These are phyloP conservation scores for Anguilla obscura DNA, from an alignment of 2,797 vertebrate genomes.

Conservation along the genomic window DNA sequence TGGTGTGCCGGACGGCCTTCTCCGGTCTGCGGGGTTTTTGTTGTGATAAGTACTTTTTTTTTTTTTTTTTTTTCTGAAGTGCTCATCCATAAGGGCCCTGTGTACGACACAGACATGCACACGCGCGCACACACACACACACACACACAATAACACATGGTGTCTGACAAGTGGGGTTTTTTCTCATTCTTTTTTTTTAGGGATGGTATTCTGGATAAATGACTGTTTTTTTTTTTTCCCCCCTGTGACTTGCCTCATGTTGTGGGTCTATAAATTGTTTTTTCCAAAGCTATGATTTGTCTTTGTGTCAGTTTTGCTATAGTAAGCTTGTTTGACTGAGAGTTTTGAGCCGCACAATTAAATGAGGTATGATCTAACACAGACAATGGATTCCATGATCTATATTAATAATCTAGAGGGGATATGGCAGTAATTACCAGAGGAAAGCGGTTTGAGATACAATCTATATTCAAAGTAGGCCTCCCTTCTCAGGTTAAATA, in stretches of 20 bases:
- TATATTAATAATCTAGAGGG: conserved; percentile 18
- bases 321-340: conserved; percentile 14
- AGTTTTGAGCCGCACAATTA: not conserved
- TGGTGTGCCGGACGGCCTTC: not conserved
- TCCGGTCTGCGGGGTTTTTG: not conserved
- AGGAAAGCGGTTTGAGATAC: conserved; percentile 5
- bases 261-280: conserved; percentile 2
- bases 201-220: not conserved
- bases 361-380: conserved; percentile 5
- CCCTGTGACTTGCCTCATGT: not conserved
- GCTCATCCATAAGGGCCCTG: not conserved
- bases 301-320: conserved; percentile 15
- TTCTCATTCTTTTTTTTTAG: not conserved
- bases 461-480: not conserved
- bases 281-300: conserved; percentile 15
- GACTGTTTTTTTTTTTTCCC: not conserved
- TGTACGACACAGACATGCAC: not conserved
- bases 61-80: conserved; percentile 5
- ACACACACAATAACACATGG: not conserved
- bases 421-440: not conserved
- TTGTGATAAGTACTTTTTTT: conserved; percentile 29
- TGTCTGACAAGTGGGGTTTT: not conserved
- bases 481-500: not conserved
- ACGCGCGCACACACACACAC: not conserved
- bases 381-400: conserved; percentile 1